These are phyloP conservation scores for Leptosomus discolor DNA, from an alignment of 2,113 vertebrate genomes.

Conservation along the genomic window DNA sequence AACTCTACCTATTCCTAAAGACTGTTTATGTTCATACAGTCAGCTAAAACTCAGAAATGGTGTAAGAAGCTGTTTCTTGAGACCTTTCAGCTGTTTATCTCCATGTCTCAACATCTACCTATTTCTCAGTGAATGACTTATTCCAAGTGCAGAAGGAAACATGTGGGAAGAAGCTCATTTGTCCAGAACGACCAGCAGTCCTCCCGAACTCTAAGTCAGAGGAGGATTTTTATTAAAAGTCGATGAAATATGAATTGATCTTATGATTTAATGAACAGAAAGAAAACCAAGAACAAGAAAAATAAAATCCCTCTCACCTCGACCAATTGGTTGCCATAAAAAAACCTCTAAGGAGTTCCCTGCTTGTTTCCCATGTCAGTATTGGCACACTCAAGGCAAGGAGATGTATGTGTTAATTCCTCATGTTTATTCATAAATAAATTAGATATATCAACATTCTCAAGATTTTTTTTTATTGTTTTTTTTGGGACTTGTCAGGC, in stretches of 20 bases:
- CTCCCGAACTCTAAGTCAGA: neutral
- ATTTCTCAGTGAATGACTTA: neutral
- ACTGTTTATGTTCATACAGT: neutral
- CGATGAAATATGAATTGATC: neutral
- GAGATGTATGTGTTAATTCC: neutral
- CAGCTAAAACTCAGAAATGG: neutral
- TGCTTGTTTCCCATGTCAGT: neutral
- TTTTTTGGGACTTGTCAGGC: too few relatives aligned
- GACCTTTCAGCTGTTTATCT: neutral
- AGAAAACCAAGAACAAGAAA: neutral
- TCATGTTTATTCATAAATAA: neutral
- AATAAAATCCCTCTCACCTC: neutral
- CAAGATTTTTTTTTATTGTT: too few relatives aligned
- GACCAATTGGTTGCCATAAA: conserved; percentile 54
- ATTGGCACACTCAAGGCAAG: conserved; percentile 36
- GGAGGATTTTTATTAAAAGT: neutral
- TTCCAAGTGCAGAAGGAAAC: neutral
- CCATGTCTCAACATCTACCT: neutral
- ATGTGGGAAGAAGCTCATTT: neutral
- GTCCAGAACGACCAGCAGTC: neutral
- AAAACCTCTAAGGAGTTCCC: conserved; percentile 21
- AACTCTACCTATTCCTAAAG: neutral
- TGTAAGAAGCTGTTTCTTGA: neutral
- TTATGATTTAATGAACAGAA: neutral
- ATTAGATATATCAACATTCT: too few relatives aligned